phyloP scores from a whole-genome alignment of 35 echinoderm and acorn worm species.

The Ophioderma brevispina region DNA sequence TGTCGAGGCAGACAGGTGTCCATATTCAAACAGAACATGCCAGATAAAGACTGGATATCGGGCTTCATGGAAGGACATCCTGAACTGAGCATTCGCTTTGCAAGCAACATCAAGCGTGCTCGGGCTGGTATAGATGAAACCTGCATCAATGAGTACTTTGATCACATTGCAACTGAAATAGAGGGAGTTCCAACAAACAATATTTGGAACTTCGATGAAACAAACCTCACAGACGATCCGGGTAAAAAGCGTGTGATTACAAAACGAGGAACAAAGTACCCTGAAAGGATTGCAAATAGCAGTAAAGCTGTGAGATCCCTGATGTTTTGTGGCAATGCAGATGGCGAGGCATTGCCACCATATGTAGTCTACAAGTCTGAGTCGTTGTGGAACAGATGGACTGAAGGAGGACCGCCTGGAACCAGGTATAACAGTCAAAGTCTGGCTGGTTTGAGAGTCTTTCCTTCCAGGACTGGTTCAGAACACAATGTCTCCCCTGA shows the following conservation, averaged over 20 bases:
- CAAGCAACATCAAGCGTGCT: not conserved
- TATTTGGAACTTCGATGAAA: not conserved
- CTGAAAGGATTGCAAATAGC: not conserved
- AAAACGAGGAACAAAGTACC: not conserved
- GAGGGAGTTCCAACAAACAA: not conserved
- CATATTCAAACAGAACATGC: not conserved
- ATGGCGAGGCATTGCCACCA: not conserved
- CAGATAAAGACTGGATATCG: not conserved
- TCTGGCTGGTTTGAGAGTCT: not conserved
- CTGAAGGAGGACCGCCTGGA: not conserved
- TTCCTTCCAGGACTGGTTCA: not conserved
- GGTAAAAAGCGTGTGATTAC: not conserved
- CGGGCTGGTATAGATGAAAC: no score
- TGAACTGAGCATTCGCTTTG: not conserved
- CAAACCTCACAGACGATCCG: not conserved
- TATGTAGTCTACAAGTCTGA: not conserved
- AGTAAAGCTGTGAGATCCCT: not conserved
- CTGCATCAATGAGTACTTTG: no score
- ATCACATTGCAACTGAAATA: no score
- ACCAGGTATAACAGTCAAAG: not conserved
- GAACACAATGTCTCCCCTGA: not conserved
- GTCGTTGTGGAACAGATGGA: not conserved
- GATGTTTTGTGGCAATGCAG: not conserved
- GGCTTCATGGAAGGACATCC: not conserved
- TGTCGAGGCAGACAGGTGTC: not conserved